Evolutionary conservation across 2,113 vertebrate species (phyloP).

Genomic region (Xiphorhynchus elegans): DNA sequence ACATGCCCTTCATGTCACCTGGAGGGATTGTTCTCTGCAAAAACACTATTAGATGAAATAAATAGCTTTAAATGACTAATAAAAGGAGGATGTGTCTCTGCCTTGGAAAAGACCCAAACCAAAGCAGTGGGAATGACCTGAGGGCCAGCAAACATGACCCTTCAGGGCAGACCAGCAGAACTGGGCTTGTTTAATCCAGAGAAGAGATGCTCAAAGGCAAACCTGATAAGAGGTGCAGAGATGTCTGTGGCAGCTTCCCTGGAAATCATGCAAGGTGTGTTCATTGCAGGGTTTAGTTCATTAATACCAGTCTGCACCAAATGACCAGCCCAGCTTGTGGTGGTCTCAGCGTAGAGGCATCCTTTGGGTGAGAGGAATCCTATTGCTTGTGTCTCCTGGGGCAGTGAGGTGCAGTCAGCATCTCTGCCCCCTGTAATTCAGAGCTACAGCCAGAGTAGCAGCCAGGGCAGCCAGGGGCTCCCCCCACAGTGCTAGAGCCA

Average conservation of each 20-base stretch:
- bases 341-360: neutral
- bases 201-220: neutral
- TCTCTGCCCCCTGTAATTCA: neutral
- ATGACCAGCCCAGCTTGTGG: neutral
- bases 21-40: neutral
- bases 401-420: neutral
- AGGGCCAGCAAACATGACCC: neutral
- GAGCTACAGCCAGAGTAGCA: neutral
- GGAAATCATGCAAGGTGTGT: neutral
- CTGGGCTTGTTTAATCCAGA: neutral
- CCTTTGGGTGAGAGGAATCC: neutral
- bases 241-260: neutral
- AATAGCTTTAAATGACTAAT: neutral
- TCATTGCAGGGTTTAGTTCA: fast-evolving
- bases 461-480: neutral
- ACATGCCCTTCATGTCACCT: neutral
- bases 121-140: neutral
- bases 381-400: neutral
- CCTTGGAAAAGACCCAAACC: neutral
- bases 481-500: fast-evolving
- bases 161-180: neutral
- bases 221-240: neutral
- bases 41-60: neutral
- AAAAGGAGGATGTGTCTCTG: neutral
- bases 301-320: neutral